Evolutionary conservation across 2,888 invertebrate species (phyloP).

Genomic region (Eulithis prunata): DNA sequence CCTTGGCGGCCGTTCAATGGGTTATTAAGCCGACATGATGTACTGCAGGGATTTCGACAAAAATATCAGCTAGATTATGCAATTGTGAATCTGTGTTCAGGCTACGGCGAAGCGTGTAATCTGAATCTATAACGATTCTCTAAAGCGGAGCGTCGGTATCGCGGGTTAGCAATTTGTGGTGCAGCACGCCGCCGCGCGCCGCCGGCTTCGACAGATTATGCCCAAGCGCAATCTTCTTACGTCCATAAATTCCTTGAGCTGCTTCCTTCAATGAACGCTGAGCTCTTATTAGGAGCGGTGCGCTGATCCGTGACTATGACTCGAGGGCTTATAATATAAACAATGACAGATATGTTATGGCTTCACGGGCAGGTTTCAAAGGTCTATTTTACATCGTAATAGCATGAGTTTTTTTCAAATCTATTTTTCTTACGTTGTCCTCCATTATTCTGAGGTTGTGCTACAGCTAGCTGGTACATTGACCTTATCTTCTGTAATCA

Average conservation of each 20-base stretch:
- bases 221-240: slow-evolving; percentile 67
- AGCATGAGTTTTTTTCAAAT: slow-evolving; percentile 9
- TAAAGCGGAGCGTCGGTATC: slow-evolving; percentile 61
- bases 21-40: slow-evolving; percentile 56
- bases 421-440: too few relatives aligned
- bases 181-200: slow-evolving; percentile 42
- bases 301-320: slow-evolving; percentile 52
- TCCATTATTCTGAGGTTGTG: slow-evolving; percentile 12
- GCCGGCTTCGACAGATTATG: slow-evolving; percentile 61
- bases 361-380: slow-evolving; percentile 32
- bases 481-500: slow-evolving; percentile 20
- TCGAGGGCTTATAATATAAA: slow-evolving; percentile 60
- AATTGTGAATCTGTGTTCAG: slow-evolving; percentile 26
- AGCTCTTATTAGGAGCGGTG: slow-evolving; percentile 60
- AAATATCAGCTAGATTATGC: slow-evolving; percentile 27
- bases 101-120: slow-evolving; percentile 50
- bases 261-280: slow-evolving; percentile 60
- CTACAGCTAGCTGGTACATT: slow-evolving; percentile 17
- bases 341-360: slow-evolving; percentile 48
- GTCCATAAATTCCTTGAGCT: slow-evolving; percentile 71
- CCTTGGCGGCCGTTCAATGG: slow-evolving; percentile 59
- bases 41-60: slow-evolving; percentile 49
- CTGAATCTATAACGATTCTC: slow-evolving; percentile 69
- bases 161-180: slow-evolving; percentile 68
- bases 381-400: slow-evolving; percentile 13